phyloP scores from a whole-genome alignment of 2,113 vertebrate species.

The Dasyprocta punctata region DNA sequence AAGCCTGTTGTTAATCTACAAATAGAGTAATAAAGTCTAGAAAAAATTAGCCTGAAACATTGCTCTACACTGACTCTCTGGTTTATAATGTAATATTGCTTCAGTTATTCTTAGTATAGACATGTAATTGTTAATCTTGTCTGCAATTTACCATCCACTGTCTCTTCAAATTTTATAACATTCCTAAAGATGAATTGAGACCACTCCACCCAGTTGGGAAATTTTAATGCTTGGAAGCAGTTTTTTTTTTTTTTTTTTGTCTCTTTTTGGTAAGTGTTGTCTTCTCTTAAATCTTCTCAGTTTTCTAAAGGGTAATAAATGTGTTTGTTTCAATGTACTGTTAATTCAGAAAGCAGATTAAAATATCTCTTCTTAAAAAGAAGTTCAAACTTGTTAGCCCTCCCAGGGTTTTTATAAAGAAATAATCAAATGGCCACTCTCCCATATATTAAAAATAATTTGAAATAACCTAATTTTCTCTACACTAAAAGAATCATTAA shows the following conservation, averaged over 20 bases:
- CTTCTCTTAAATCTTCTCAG: slow-evolving; percentile 49
- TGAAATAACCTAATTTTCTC: neutral
- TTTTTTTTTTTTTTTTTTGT: slow-evolving; percentile 94
- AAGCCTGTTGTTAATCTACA: neutral
- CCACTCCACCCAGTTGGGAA: slow-evolving; percentile 98
- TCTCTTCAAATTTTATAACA: slow-evolving; percentile 96
- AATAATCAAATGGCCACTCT: neutral
- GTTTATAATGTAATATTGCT: neutral
- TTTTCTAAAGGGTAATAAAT: slow-evolving; percentile 49
- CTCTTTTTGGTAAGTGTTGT: slow-evolving; percentile 94
- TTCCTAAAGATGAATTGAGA: slow-evolving; percentile 94
- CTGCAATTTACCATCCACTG: slow-evolving; percentile 98
- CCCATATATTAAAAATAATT: slow-evolving; percentile 32
- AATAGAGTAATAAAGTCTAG: neutral
- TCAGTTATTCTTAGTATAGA: neutral
- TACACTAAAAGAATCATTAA: slow-evolving; percentile 9
- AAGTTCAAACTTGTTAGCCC: neutral
- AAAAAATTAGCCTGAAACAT: neutral
- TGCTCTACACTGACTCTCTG: neutral
- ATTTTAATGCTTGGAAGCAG: slow-evolving; percentile 98
- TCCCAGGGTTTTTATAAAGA: slow-evolving; percentile 23
- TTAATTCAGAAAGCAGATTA: neutral
- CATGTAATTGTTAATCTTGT: neutral
- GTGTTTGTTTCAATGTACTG: neutral
- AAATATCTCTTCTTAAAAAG: neutral